Evolutionary conservation across 2,888 invertebrate genomes (phyloP).

Genomic region (Lysandra coridon): DNA sequence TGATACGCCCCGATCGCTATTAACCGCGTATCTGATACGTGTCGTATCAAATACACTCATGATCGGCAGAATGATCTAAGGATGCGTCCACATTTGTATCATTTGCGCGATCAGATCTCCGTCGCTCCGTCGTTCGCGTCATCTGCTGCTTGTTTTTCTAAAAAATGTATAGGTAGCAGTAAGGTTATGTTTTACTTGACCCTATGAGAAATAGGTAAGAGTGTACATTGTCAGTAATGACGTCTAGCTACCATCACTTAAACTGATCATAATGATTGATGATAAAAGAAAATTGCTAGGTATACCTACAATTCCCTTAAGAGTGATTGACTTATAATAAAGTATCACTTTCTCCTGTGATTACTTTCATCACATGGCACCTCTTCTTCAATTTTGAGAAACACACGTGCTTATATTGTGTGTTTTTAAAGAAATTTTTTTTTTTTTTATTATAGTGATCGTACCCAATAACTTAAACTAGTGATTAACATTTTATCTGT

Average conservation of each 20-base stretch:
- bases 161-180: not conserved
- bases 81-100: no score
- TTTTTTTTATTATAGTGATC: no score
- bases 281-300: conserved; percentile 11
- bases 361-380: conserved; percentile 17
- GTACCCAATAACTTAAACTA: no score
- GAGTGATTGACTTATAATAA: conserved; percentile 19
- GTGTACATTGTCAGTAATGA: conserved; percentile 12
- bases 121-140: no score
- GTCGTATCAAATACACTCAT: no score
- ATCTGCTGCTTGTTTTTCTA: no score
- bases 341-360: conserved; percentile 21
- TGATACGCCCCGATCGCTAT: no score
- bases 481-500: no score
- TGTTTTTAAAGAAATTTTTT: not conserved
- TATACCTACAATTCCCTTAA: conserved; percentile 19
- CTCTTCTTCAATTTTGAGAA: conserved; percentile 1
- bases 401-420: not conserved
- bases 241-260: not conserved
- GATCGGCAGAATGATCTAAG: no score
- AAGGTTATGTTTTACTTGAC: not conserved
- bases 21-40: no score
- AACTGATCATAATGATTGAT: conserved; percentile 10
- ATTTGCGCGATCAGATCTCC: no score
- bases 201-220: conserved; percentile 9